Percentiles rank a stretch among this genome's conserved stretches.
Conservation (phyloP, 1,140 invertebrate genomes). For the Berghia stephanieae region DNA sequence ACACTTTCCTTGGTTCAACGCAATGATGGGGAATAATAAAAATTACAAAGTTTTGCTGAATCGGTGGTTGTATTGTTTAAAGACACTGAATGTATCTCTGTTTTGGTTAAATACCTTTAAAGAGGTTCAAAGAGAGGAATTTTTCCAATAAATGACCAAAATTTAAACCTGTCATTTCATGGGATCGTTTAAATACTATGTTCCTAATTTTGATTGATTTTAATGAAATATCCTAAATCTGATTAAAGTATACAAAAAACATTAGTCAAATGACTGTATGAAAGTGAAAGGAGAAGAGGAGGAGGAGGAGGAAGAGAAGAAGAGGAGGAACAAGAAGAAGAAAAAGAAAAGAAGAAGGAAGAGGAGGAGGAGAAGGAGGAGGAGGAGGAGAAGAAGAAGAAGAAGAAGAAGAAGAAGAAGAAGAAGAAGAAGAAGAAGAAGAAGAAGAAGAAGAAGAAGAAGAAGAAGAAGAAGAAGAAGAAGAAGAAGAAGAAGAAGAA, state of each 20-base stretch:
- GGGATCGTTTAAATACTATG: no score
- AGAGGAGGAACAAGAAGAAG: not conserved
- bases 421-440: not conserved
- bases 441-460: not conserved
- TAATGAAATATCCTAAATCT: not conserved
- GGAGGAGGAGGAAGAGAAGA: not conserved
- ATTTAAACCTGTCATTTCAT: no score
- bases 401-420: not conserved
- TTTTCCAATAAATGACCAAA: no score
- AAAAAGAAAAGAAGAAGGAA: not conserved
- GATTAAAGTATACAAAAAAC: not conserved
- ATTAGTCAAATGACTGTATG: not conserved
- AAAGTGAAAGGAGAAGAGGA: not conserved
- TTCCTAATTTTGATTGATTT: not conserved
- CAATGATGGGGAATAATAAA: no score
- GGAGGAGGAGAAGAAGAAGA: not conserved
- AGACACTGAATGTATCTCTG: no score
- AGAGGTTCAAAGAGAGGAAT: no score
- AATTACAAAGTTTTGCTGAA: no score
- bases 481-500: slow-evolving; percentile 13
- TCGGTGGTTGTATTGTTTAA: no score
- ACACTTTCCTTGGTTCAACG: no score
- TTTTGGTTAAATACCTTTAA: no score
- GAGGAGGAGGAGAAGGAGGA: not conserved
- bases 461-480: not conserved